phyloP scores from a whole-genome alignment of 2,888 invertebrate genomes.

The Autographa pulchrina region DNA sequence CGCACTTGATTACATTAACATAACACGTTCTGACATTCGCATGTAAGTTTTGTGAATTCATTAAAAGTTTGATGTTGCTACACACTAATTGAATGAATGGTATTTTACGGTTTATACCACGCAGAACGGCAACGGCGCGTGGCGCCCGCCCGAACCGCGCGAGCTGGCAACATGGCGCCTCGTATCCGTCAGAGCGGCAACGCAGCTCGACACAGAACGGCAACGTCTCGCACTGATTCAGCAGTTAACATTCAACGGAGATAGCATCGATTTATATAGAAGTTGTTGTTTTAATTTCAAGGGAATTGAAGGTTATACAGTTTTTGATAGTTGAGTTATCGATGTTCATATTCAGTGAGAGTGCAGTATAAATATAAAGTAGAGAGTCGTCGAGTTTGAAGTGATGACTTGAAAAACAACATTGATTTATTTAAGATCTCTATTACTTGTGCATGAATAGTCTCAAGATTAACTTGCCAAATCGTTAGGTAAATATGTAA shows the following conservation, averaged over 20 bases:
- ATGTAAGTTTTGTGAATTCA: slow-evolving; percentile 67
- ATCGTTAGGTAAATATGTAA: not conserved
- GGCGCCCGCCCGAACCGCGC: slow-evolving; percentile 78
- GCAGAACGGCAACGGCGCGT: slow-evolving; percentile 79
- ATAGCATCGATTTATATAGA: slow-evolving; percentile 60
- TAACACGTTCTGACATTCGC: slow-evolving; percentile 62
- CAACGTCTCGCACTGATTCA: slow-evolving; percentile 86
- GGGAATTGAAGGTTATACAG: slow-evolving; percentile 56
- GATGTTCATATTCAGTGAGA: slow-evolving; percentile 32
- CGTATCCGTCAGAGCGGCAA: slow-evolving; percentile 80
- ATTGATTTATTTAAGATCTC: not conserved
- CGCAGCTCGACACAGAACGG: slow-evolving; percentile 68
- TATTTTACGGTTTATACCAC: slow-evolving; percentile 78
- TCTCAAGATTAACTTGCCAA: not conserved
- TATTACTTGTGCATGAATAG: no score
- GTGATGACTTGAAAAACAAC: not conserved
- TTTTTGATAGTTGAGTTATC: slow-evolving; percentile 48
- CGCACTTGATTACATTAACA: slow-evolving; percentile 39
- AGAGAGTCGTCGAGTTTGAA: not conserved
- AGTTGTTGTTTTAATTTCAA: slow-evolving; percentile 65
- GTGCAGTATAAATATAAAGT: not conserved
- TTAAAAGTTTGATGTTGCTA: slow-evolving; percentile 70
- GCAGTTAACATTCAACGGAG: slow-evolving; percentile 78
- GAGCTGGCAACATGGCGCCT: slow-evolving; percentile 85
- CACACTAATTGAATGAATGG: slow-evolving; percentile 84